phyloP scores from a whole-genome alignment of 2,888 invertebrate genomes.

The Parapristionchus giblindavisi region DNA sequence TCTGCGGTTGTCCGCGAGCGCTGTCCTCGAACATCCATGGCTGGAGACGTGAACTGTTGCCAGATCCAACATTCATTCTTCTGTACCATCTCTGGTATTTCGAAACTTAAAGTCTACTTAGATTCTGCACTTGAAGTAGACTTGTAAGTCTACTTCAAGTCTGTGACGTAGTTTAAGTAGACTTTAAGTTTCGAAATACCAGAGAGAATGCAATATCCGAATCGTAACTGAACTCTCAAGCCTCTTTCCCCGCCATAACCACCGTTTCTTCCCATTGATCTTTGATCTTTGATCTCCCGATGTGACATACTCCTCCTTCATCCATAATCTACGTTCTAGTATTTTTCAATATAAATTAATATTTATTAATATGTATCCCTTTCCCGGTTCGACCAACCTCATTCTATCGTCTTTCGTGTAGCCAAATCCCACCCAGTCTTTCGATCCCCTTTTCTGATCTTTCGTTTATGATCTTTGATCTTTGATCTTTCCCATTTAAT shows the following conservation, averaged over 20 bases:
- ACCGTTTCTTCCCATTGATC: no score
- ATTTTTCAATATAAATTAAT: no score
- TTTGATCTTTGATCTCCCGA: conserved; percentile 28
- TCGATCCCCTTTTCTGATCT: neutral
- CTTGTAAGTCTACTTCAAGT: no score
- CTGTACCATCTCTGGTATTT: neutral
- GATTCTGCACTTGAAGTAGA: no score
- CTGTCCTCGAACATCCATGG: conserved; percentile 55
- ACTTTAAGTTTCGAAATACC: no score
- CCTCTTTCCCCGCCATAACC: neutral
- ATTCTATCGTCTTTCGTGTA: conserved; percentile 28
- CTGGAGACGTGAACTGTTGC: conserved; percentile 39
- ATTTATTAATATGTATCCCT: no score
- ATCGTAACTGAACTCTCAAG: no score
- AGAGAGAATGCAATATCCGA: no score
- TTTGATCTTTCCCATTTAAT: conserved; percentile 34
- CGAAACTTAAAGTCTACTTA: neutral
- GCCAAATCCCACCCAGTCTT: no score
- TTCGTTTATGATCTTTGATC: conserved; percentile 2
- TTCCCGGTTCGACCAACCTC: conserved; percentile 19
- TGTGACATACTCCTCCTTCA: neutral
- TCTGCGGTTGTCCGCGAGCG: conserved; percentile 49
- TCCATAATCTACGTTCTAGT: neutral
- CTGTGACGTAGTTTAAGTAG: no score
- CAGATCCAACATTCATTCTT: neutral